These are phyloP conservation scores for Calliopsis andreniformis DNA, from an alignment of 1,140 invertebrate genomes.

Conservation along the genomic window DNA sequence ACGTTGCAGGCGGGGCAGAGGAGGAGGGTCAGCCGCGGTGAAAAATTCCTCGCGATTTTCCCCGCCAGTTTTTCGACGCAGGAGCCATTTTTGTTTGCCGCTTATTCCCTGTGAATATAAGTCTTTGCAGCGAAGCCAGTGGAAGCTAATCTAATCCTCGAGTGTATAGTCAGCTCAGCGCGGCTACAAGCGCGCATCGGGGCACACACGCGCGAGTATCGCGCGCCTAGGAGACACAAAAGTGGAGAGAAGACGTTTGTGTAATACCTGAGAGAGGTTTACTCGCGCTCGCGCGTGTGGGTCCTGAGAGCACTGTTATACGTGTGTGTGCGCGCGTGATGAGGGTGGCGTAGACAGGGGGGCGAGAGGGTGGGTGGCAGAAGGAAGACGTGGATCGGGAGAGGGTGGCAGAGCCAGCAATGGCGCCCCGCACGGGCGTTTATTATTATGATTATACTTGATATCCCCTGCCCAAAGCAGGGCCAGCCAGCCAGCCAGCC, in stretches of 20 bases:
- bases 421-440: conserved; percentile 79
- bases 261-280: conserved; percentile 62
- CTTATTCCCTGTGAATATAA: conserved; percentile 74
- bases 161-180: conserved; percentile 71
- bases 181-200: conserved; percentile 46
- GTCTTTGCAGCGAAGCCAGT: conserved; percentile 74
- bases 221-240: conserved; percentile 32
- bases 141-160: conserved; percentile 77
- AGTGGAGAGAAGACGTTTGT: conserved; percentile 55
- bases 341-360: conserved; percentile 52
- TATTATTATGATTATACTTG: conserved; percentile 82
- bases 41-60: conserved; percentile 62
- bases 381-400: conserved; percentile 55
- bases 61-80: conserved; percentile 63
- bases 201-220: conserved; percentile 10
- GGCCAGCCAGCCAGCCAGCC: conserved; percentile 73
- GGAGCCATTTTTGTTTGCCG: conserved; percentile 77
- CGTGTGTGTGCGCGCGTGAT: conserved; percentile 52
- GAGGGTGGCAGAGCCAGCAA: conserved; percentile 75
- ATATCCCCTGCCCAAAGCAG: conserved; percentile 81
- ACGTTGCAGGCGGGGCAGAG: neutral
- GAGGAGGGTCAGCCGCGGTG: conserved; percentile 25
- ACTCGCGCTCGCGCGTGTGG: conserved; percentile 47
- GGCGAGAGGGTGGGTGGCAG: conserved; percentile 36
- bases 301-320: conserved; percentile 25